A percentile compares a stretch with the other conserved stretches of the same genome.
Evolutionary conservation across 2,888 invertebrate species (phyloP).

Genomic region (Carcina quercana): DNA sequence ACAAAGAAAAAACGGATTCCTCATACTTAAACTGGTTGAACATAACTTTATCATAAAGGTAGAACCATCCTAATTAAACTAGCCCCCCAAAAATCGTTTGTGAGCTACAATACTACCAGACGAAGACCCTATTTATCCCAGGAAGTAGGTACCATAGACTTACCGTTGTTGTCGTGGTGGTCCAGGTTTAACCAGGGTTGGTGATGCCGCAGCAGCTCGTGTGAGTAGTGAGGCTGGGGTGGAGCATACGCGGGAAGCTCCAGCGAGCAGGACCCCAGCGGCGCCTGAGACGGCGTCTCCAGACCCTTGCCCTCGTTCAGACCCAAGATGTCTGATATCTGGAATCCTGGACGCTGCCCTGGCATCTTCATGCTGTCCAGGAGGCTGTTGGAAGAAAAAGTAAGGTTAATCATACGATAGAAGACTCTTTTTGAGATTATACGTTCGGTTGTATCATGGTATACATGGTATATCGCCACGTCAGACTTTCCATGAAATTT

Average conservation of each 20-base stretch:
- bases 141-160: too few relatives aligned
- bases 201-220: constrained; percentile 58
- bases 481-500: neutral
- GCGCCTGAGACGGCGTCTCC: constrained; percentile 44
- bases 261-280: constrained; percentile 41
- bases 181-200: constrained; percentile 62
- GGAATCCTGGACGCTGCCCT: constrained; percentile 87
- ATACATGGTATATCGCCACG: too few relatives aligned
- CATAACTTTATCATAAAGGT: too few relatives aligned
- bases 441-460: too few relatives aligned
- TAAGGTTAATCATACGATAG: too few relatives aligned
- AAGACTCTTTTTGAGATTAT: too few relatives aligned
- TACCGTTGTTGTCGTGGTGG: constrained; percentile 55
- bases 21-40: too few relatives aligned
- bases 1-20: too few relatives aligned
- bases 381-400: constrained; percentile 71
- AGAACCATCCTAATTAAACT: too few relatives aligned
- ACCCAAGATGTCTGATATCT: constrained; percentile 94
- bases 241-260: constrained; percentile 57
- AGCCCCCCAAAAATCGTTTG: too few relatives aligned
- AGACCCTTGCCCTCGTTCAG: constrained; percentile 80
- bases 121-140: too few relatives aligned
- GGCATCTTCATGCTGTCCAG: constrained; percentile 89
- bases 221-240: constrained; percentile 53
- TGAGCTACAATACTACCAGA: too few relatives aligned